These are phyloP conservation scores for Orchesellides sinensis DNA, from an alignment of 2,888 invertebrate genomes.

Conservation along the genomic window DNA sequence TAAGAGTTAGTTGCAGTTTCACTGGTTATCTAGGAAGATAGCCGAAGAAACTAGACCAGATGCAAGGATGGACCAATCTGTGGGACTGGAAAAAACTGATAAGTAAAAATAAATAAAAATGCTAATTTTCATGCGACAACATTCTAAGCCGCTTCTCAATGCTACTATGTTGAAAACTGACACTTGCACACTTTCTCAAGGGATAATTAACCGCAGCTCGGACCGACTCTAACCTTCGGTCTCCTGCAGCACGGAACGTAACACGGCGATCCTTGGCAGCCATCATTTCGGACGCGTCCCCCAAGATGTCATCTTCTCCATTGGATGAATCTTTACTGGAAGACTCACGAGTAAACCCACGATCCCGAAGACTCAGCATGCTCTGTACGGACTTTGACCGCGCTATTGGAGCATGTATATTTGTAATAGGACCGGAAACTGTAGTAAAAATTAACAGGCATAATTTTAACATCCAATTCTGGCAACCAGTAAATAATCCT, in stretches of 20 bases:
- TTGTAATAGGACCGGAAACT: constrained; percentile 70
- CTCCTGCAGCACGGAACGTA: constrained; percentile 71
- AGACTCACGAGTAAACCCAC: constrained; percentile 66
- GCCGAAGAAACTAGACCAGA: too few species aligned
- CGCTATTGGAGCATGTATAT: constrained; percentile 69
- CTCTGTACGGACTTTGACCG: constrained; percentile 73
- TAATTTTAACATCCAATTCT: constrained; percentile 6
- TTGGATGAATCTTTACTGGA: constrained; percentile 71
- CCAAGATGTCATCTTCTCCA: constrained; percentile 69
- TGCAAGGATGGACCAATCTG: too few species aligned
- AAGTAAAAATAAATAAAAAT: not conserved
- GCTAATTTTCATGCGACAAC: constrained; percentile 73
- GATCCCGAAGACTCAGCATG: constrained; percentile 71
- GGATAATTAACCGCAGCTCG: constrained; percentile 60
- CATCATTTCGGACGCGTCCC: constrained; percentile 69
- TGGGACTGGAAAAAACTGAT: too few species aligned
- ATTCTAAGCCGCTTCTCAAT: constrained; percentile 73
- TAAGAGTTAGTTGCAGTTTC: too few species aligned
- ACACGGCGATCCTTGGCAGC: constrained; percentile 71
- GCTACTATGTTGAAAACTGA: constrained; percentile 70
- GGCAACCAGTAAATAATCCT: constrained; percentile 17
- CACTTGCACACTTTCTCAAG: constrained; percentile 73
- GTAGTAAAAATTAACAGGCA: constrained; percentile 37
- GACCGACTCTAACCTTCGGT: constrained; percentile 72
- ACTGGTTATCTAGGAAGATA: too few species aligned